phyloP scores from a whole-genome alignment of 2,113 vertebrate species.

The Sula dactylatra region DNA sequence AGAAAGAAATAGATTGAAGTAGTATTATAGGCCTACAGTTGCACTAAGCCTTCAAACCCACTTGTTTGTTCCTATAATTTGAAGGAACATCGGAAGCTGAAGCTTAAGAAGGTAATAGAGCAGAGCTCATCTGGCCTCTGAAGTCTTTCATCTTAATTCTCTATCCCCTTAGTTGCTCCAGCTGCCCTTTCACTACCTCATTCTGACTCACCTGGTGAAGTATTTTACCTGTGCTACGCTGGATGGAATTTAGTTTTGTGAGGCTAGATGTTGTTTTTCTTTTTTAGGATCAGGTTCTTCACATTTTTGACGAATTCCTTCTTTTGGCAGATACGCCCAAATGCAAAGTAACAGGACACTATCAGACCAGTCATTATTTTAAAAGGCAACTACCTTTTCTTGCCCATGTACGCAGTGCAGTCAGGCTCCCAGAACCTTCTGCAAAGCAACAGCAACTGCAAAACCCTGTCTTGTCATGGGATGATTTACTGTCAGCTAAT shows the following conservation, averaged over 20 bases:
- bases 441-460: not conserved
- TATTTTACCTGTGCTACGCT: not conserved
- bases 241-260: not conserved
- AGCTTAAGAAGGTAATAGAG: conserved; percentile 60
- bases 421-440: not conserved
- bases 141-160: conserved; percentile 43
- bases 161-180: not conserved
- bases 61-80: conserved; percentile 55
- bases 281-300: not conserved
- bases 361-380: not conserved
- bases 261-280: not conserved
- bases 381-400: not conserved
- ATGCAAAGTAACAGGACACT: not conserved
- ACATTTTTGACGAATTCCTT: not conserved
- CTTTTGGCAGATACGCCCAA: not conserved
- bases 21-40: conserved; percentile 49
- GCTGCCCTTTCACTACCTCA: conserved; percentile 17
- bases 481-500: not conserved
- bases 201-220: not conserved
- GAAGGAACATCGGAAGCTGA: conserved; percentile 59
- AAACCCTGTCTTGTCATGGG: not conserved
- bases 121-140: not conserved
- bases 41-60: conserved; percentile 47
- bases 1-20: conserved; percentile 60
- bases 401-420: not conserved